phyloP scores from a whole-genome alignment of 1,140 invertebrate species.

The Drosophila paulistorum region DNA sequence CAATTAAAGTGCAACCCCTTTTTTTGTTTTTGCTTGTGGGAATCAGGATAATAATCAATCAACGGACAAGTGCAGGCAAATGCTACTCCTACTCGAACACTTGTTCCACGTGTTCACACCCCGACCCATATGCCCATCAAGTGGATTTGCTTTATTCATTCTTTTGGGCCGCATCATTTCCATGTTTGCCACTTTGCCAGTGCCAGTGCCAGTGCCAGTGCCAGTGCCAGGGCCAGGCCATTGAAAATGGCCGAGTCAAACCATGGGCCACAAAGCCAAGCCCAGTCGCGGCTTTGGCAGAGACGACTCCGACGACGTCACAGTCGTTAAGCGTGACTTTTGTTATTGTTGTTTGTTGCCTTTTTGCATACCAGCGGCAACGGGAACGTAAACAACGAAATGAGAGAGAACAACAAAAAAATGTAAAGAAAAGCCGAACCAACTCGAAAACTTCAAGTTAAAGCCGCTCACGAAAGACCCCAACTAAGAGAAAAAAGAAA shows the following conservation, averaged over 20 bases:
- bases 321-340: constrained; percentile 80
- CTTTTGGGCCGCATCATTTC: constrained; percentile 52
- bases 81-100: constrained; percentile 38
- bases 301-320: constrained; percentile 57
- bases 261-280: constrained; percentile 7
- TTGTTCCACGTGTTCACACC: constrained; percentile 56
- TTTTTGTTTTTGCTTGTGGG: constrained; percentile 31
- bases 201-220: no score
- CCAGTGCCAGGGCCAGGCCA: constrained; percentile 19
- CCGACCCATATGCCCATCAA: constrained; percentile 48
- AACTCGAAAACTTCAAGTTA: constrained; percentile 44
- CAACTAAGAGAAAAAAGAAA: constrained; percentile 40
- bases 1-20: constrained; percentile 78
- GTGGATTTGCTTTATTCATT: constrained; percentile 68
- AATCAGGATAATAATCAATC: constrained; percentile 65
- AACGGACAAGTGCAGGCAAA: constrained; percentile 36
- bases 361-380: constrained; percentile 70
- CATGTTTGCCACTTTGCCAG: constrained; percentile 52
- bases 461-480: constrained; percentile 46
- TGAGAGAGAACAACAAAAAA: background rate
- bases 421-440: constrained; percentile 49
- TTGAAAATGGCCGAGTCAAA: background rate
- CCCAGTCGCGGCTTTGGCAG: constrained; percentile 33
- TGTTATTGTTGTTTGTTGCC: constrained; percentile 77
- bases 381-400: constrained; percentile 58